These are phyloP conservation scores for Poecilia latipinna DNA, from an alignment of 2,113 vertebrate genomes.

Conservation along the genomic window DNA sequence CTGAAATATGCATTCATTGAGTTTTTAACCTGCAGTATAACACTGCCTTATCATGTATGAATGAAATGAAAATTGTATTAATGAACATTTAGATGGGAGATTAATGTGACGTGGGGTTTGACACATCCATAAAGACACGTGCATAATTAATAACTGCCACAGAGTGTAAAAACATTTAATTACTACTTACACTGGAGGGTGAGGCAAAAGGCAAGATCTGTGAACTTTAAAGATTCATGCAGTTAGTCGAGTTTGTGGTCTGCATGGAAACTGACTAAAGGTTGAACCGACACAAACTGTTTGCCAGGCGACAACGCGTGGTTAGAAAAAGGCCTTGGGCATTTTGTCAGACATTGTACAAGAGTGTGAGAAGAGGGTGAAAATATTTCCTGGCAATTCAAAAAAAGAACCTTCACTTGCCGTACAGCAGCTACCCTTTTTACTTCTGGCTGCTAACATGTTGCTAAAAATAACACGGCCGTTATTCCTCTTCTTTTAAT, in stretches of 20 bases:
- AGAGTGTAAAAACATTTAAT: slow-evolving; percentile 59
- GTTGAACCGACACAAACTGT: slow-evolving; percentile 40
- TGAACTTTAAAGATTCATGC: slow-evolving; percentile 17
- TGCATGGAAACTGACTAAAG: slow-evolving; percentile 22
- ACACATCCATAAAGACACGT: slow-evolving; percentile 17
- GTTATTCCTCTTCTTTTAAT: background rate
- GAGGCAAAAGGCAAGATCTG: slow-evolving; percentile 37
- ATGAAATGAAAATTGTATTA: too few species aligned
- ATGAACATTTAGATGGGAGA: too few species aligned
- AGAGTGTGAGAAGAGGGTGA: background rate
- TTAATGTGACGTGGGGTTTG: too few species aligned
- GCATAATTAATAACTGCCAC: slow-evolving; percentile 57
- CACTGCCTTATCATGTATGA: too few species aligned
- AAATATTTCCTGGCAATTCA: slow-evolving; percentile 3
- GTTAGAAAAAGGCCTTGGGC: background rate
- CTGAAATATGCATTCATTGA: too few species aligned
- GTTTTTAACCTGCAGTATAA: too few species aligned
- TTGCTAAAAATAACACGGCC: too few species aligned
- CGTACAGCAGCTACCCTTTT: background rate
- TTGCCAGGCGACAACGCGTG: slow-evolving; percentile 14
- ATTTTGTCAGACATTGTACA: slow-evolving; percentile 16
- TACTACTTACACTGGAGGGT: slow-evolving; percentile 52
- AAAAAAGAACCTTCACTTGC: slow-evolving; percentile 2
- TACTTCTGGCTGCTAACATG: background rate
- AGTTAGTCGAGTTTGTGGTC: slow-evolving; percentile 18